Base-by-base conservation (phyloP, 1,140 invertebrate genomes). In the Cydia strobilella region DNA sequence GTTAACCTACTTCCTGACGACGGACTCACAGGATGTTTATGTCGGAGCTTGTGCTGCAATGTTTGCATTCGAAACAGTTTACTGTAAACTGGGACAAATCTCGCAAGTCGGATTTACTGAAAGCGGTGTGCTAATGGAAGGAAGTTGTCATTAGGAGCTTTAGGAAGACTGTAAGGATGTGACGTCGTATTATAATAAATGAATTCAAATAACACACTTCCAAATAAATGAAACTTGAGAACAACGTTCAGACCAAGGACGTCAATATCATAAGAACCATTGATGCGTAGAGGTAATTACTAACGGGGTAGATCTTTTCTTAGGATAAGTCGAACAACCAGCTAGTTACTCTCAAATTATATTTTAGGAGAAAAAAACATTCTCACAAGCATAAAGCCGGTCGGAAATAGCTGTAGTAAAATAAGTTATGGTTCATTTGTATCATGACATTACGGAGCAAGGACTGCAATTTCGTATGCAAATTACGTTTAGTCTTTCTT, bases 1-100 rank as follows among this genome's bases (percentile, higher is more conserved):
- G 80, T 84, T 89, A 90, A 86, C 85, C 87, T 81, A 87, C 75
- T 87, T 89, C 84, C 86, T 85, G 42, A 45, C 42, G 42, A 45
- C 74, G 71, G 73, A 35, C 62, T 35, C 73, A 80, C 84, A 84
- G 87, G 86, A 86, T 89, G 89, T 89, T 88, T 88, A 82, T 80
- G 82, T 81, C 77, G 77, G 75, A 73, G 62, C 66, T 74, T 54
- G 51, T 73, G 79, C 73, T 79, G 82, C 81, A 80, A 82, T 81
- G 79, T 86, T 87, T 87, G 79, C 77, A 84, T 83, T 84, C 80
- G 87, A 86, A 88, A 89, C 83, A 85, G 54, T 71, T 73, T 74
- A 74, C 74, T 76, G 75, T 71, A 75, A 79, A 84, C 63, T 83
- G 79, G 82, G 82, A 82, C 85, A 82, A 80, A 85, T 83, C 79